Percentiles rank a stretch among this genome's conserved stretches.
Evolutionary conservation across 2,113 vertebrate genomes (phyloP).

Genomic region (Cariama cristata): DNA sequence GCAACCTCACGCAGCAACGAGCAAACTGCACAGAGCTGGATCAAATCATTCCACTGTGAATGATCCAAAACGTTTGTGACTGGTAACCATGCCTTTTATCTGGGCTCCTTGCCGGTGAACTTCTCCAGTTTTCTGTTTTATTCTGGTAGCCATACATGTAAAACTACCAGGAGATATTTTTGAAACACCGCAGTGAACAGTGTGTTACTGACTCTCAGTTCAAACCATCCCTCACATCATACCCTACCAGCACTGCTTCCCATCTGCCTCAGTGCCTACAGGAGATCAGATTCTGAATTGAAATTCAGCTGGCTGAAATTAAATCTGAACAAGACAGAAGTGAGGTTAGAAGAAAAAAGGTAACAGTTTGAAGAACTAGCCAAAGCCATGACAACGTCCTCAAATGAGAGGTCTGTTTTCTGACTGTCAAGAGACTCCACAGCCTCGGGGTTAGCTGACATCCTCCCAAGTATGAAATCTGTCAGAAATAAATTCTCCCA

Average conservation of each 20-base stretch:
- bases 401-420: background rate
- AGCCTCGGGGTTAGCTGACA: constrained; percentile 17
- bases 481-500: constrained; percentile 56
- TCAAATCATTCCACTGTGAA: background rate
- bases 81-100: background rate
- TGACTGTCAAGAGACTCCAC: background rate
- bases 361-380: constrained; percentile 2
- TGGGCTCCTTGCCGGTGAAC: background rate
- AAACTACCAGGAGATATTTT: constrained; percentile 51
- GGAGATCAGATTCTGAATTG: constrained; percentile 44
- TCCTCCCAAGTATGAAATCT: constrained; percentile 30
- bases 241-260: constrained; percentile 27
- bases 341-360: constrained; percentile 8
- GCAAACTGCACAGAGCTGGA: background rate
- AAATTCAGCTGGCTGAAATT: constrained; percentile 42
- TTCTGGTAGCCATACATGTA: constrained; percentile 3
- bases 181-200: constrained; percentile 13
- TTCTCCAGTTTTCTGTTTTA: constrained; percentile 11
- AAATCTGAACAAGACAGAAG: constrained; percentile 28
- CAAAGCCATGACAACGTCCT: background rate
- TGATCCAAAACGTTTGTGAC: background rate
- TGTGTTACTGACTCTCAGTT: constrained; percentile 41
- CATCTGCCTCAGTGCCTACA: constrained; percentile 54
- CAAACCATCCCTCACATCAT: constrained; percentile 30
- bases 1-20: background rate